Evolutionary conservation across 2,888 invertebrate genomes (phyloP).

Genomic region (Cetonia aurata): DNA sequence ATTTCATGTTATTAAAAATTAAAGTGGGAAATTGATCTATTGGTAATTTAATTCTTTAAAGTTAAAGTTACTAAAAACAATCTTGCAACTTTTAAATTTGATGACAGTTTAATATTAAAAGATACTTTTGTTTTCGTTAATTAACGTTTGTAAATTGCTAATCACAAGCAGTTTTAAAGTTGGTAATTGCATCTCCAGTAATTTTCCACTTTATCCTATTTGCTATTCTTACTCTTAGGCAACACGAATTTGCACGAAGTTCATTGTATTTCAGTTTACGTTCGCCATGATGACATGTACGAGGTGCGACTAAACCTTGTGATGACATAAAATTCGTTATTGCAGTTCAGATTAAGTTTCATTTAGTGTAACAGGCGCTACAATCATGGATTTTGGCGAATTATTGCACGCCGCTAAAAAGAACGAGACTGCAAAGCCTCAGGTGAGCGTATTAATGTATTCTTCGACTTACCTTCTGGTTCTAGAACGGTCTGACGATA

Average conservation of each 20-base stretch:
- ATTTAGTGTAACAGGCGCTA: neutral
- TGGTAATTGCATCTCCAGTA: too few species aligned
- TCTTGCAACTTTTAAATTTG: too few species aligned
- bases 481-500: conserved; percentile 41
- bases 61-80: too few species aligned
- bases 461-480: conserved; percentile 58
- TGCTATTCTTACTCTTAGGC: conserved; percentile 3
- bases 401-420: conserved; percentile 74
- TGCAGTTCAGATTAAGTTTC: conserved; percentile 33
- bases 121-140: too few species aligned
- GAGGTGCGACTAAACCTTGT: conserved; percentile 49
- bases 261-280: conserved; percentile 42
- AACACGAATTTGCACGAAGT: conserved; percentile 24
- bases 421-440: conserved; percentile 65
- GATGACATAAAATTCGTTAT: conserved; percentile 53
- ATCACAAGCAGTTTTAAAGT: too few species aligned
- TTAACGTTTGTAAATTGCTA: too few species aligned
- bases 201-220: too few species aligned
- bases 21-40: too few species aligned
- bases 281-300: conserved; percentile 54
- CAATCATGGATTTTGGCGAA: conserved; percentile 74
- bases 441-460: conserved; percentile 56
- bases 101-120: too few species aligned
- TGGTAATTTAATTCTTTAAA: too few species aligned
- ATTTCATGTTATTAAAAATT: too few species aligned